These are phyloP conservation scores for Xerus rutilus DNA, from an alignment of 2,797 vertebrate species.

Conservation along the genomic window DNA sequence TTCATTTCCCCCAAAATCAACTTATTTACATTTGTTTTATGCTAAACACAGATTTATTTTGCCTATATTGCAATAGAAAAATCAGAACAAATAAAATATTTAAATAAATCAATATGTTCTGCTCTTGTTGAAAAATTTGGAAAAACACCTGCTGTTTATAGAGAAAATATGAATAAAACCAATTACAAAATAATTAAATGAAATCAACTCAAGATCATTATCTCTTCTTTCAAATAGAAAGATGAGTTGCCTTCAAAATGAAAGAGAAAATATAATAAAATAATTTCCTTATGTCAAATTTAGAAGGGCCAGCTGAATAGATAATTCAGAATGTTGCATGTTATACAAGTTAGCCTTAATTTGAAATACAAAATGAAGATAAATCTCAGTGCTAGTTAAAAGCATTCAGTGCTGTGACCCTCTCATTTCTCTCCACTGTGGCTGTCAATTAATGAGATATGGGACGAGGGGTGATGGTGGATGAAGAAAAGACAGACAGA, in stretches of 20 bases:
- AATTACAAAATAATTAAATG: constrained; percentile 53
- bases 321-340: background rate
- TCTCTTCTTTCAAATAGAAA: constrained; percentile 2
- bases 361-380: background rate
- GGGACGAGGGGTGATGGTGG: no score
- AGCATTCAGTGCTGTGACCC: background rate
- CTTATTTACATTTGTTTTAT: background rate
- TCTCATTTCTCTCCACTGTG: no score
- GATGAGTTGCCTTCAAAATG: background rate
- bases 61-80: background rate
- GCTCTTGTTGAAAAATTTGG: background rate
- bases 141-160: background rate
- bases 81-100: background rate
- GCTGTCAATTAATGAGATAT: no score
- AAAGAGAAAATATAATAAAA: background rate
- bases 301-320: background rate
- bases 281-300: background rate
- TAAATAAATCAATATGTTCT: background rate
- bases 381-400: background rate
- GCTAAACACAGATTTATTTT: background rate
- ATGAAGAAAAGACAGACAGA: no score
- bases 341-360: background rate
- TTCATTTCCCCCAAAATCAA: background rate
- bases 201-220: constrained; percentile 23
- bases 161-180: background rate